phyloP scores from a whole-genome alignment of 1,140 invertebrate species.

The Metaphire vulgaris region DNA sequence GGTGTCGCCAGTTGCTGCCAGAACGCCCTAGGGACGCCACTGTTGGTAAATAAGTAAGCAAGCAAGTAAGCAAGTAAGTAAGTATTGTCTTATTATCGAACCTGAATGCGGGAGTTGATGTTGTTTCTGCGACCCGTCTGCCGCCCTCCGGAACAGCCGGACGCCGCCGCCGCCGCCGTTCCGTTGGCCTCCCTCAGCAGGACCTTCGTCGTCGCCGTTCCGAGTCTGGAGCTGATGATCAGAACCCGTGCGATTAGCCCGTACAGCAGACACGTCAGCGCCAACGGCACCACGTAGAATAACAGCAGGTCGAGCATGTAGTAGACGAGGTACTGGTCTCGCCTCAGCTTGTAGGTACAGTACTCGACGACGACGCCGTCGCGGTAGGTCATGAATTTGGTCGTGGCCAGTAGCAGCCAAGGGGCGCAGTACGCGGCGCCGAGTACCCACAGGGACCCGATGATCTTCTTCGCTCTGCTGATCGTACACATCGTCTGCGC shows the following conservation, averaged over 20 bases:
- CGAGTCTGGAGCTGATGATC: slow-evolving; percentile 44
- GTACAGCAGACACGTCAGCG: slow-evolving; percentile 50
- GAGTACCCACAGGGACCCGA: slow-evolving; percentile 54
- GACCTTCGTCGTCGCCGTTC: too few relatives aligned
- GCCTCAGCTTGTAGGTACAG: slow-evolving; percentile 53
- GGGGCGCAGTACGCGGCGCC: slow-evolving; percentile 56
- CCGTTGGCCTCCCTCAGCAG: too few relatives aligned
- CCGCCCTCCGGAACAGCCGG: too few relatives aligned
- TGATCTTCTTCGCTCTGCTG: slow-evolving; percentile 54
- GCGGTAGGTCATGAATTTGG: slow-evolving; percentile 11
- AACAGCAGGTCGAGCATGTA: slow-evolving; percentile 56
- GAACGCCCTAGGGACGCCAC: too few relatives aligned
- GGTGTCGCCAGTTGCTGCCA: too few relatives aligned
- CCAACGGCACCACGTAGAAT: slow-evolving; percentile 56
- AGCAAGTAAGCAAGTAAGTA: too few relatives aligned
- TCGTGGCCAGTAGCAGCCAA: slow-evolving; percentile 56
- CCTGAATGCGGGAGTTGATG: too few relatives aligned
- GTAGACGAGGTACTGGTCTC: slow-evolving; percentile 54
- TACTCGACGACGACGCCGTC: slow-evolving; percentile 38
- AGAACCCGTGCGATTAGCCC: slow-evolving; percentile 55
- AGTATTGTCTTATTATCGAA: too few relatives aligned
- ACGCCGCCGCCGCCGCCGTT: too few relatives aligned
- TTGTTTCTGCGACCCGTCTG: too few relatives aligned
- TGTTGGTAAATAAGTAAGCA: too few relatives aligned
- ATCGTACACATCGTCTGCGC: slow-evolving; percentile 57